These are phyloP conservation scores for Leptinotarsa tumamoca DNA, from an alignment of 2,888 invertebrate genomes.

Conservation along the genomic window DNA sequence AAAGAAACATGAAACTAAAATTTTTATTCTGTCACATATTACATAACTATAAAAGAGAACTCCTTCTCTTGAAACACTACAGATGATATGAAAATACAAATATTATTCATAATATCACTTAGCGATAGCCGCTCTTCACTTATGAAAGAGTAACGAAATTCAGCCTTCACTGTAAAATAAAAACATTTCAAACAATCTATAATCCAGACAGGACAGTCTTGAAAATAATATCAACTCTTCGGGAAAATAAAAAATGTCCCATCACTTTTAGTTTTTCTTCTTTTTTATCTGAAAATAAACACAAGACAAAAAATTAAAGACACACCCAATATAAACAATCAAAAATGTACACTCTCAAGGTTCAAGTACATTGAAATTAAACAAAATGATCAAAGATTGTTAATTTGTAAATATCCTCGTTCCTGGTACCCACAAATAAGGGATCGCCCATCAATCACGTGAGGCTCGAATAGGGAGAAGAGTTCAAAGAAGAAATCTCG, in stretches of 20 bases:
- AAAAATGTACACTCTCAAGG: slow-evolving; percentile 19
- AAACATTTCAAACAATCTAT: slow-evolving; percentile 27
- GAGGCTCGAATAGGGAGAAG: no score
- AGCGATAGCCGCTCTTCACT: slow-evolving; percentile 44
- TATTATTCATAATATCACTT: slow-evolving; percentile 38
- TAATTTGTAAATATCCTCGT: background rate
- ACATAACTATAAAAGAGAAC: background rate
- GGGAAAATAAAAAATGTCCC: slow-evolving; percentile 33
- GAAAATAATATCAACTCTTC: slow-evolving; percentile 29
- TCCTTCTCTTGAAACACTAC: background rate
- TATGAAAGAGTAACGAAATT: slow-evolving; percentile 46
- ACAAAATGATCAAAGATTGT: background rate
- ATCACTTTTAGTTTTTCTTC: slow-evolving; percentile 46
- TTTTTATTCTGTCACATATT: background rate
- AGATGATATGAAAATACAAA: slow-evolving; percentile 44
- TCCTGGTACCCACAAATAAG: background rate
- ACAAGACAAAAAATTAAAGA: slow-evolving; percentile 36
- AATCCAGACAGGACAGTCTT: slow-evolving; percentile 16
- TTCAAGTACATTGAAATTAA: background rate
- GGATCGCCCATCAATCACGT: no score
- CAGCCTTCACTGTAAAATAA: slow-evolving; percentile 16
- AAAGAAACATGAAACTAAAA: background rate
- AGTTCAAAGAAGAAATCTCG: no score
- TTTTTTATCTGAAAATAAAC: slow-evolving; percentile 46
- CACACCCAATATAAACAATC: slow-evolving; percentile 26